Evolutionary conservation across 1,140 invertebrate genomes (phyloP), one percentile per base, ranked within the genome.

Genomic region (Saccostrea glomerata): DNA sequence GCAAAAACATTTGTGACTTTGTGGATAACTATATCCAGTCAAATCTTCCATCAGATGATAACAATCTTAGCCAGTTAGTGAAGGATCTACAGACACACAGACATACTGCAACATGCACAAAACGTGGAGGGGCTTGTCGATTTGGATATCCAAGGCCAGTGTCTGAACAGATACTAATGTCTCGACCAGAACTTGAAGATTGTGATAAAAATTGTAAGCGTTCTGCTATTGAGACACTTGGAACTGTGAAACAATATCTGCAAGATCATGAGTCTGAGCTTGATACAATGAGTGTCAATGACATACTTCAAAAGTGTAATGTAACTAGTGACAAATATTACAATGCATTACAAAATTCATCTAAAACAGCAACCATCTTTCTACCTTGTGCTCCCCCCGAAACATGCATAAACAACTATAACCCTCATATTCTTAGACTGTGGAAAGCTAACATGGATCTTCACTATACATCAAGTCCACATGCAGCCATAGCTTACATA

Each of bases 361-460:
- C 83, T 56, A 89, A 89, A 87, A 86, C 83, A 56, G 63, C 86
- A 60, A 89, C 86, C 7, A 66, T 89, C 25, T 89, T 89, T 82
- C 25, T 90, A 56, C 60, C 60, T 73, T 58, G 86, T 20, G 15
- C 40, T 54, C 83, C 86, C 13, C 25, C 13, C 60, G 58, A 88
- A 86, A 88, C 70, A 54, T 86, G 73, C 55, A 88, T 88, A 17
- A 90, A 90, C 77, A 88, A 86, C 25, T 90, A 83, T 56, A 88
- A 88, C 54, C 73, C 70, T 17, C 6, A 54, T 66, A 83, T 90
- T 66, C 36, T 88, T 1, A 82, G 54, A 47, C 36, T 70, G 12
- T 88, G 89, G 89, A 47, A 88, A 73, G 89, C 87, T 12, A 86
- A 90, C 47, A 90, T 86, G 63, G 89, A 88, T 73, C 25, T 90